Conservation (phyloP, 2,113 vertebrate species). For the Myrmecobius fasciatus region DNA sequence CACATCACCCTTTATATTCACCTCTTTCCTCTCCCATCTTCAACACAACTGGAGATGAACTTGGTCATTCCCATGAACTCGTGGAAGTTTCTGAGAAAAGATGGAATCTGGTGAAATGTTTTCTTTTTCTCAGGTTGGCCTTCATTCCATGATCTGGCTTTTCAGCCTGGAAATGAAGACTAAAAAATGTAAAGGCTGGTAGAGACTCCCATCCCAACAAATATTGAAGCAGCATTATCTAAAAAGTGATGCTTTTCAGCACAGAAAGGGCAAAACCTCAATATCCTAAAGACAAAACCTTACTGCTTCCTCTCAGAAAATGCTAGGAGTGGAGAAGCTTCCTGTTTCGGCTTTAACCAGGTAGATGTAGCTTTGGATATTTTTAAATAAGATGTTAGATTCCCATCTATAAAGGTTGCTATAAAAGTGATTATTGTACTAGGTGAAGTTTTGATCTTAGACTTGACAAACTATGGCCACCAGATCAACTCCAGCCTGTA, state of each 20-base stretch:
- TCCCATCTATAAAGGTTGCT: neutral
- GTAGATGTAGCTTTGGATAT: neutral
- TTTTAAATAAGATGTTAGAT: neutral
- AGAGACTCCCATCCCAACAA: neutral
- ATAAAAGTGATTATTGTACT: neutral
- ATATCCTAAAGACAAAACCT: neutral
- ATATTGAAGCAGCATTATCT: neutral
- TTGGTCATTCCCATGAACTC: neutral
- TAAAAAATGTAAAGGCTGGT: neutral
- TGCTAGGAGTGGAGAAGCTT: neutral
- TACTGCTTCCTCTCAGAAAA: neutral
- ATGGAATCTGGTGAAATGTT: neutral
- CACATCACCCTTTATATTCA: neutral
- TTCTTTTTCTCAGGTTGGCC: neutral
- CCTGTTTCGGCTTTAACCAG: neutral
- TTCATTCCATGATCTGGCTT: neutral
- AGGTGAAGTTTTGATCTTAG: neutral
- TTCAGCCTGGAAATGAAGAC: neutral
- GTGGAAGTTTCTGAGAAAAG: neutral
- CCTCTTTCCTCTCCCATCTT: neutral
- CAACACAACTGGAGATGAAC: neutral
- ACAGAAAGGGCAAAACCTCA: neutral
- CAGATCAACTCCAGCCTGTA: neutral
- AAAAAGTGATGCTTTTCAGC: neutral
- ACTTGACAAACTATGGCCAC: neutral